Evolutionary conservation across 2,113 vertebrate genomes (phyloP).

Genomic region (Chamaetylas fuelleborni): DNA sequence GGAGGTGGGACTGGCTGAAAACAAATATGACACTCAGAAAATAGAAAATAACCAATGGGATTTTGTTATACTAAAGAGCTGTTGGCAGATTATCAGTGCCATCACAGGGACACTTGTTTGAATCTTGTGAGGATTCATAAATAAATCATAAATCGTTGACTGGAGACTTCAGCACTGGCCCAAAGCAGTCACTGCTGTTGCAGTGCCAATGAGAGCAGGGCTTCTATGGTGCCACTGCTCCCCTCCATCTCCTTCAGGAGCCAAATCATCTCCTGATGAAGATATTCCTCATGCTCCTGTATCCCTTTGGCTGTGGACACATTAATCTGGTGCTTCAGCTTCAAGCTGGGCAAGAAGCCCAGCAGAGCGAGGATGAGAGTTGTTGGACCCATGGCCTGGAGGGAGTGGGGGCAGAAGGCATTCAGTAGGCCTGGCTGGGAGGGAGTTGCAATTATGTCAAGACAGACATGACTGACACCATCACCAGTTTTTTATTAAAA

Average conservation of each 20-base stretch:
- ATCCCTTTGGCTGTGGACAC: too few species aligned
- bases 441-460: too few species aligned
- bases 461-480: too few species aligned
- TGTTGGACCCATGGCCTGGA: background rate
- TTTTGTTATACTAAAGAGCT: background rate
- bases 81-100: background rate
- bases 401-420: background rate
- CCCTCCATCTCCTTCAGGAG: background rate
- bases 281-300: rapidly evolving
- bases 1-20: background rate
- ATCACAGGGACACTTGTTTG: rapidly evolving
- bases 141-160: background rate
- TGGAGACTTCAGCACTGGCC: background rate
- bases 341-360: background rate
- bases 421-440: background rate
- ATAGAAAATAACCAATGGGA: rapidly evolving
- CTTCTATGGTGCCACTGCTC: background rate
- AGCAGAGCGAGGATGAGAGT: background rate
- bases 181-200: background rate
- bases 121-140: background rate
- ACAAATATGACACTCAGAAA: background rate
- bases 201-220: too few species aligned
- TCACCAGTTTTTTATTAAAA: too few species aligned
- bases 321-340: background rate
- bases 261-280: background rate